phyloP scores from a whole-genome alignment of 1,140 invertebrate species.

The Temnothorax nylanderi region DNA sequence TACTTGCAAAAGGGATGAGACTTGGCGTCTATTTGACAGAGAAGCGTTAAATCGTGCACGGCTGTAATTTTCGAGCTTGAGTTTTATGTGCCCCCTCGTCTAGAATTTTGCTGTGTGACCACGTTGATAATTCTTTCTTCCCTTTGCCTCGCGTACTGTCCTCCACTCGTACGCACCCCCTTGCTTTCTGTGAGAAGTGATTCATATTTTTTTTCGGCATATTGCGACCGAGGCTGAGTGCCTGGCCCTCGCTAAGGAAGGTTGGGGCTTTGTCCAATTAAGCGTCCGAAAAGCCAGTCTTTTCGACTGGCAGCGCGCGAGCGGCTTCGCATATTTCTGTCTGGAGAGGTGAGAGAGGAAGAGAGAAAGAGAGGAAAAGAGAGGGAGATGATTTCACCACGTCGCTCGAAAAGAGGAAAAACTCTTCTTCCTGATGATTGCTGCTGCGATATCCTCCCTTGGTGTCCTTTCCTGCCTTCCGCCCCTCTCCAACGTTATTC shows the following conservation, averaged over 20 bases:
- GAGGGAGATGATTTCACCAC: constrained; percentile 54
- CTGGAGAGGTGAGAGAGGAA: constrained; percentile 76
- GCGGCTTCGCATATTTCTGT: constrained; percentile 82
- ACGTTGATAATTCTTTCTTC: constrained; percentile 69
- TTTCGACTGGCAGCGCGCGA: constrained; percentile 77
- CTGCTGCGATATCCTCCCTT: constrained; percentile 44
- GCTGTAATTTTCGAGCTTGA: constrained; percentile 48
- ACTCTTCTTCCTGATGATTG: constrained; percentile 73
- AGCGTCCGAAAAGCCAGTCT: constrained; percentile 79
- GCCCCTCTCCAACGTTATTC: constrained; percentile 30
- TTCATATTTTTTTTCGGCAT: constrained; percentile 81
- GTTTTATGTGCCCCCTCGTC: constrained; percentile 37
- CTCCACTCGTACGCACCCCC: constrained; percentile 62
- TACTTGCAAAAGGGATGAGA: not conserved
- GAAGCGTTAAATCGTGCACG: not conserved
- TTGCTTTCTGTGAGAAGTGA: constrained; percentile 77
- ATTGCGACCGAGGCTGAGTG: constrained; percentile 80
- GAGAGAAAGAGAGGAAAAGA: constrained; percentile 25
- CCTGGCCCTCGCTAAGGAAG: constrained; percentile 77
- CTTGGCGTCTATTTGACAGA: not conserved
- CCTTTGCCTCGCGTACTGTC: constrained; percentile 26
- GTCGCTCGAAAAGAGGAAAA: constrained; percentile 76
- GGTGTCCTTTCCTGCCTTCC: constrained; percentile 42
- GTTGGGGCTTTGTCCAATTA: constrained; percentile 85
- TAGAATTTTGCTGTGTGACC: constrained; percentile 67